phyloP scores from a whole-genome alignment of 53 echinoderm and acorn worm genomes.

The Paracentrotus lividus region DNA sequence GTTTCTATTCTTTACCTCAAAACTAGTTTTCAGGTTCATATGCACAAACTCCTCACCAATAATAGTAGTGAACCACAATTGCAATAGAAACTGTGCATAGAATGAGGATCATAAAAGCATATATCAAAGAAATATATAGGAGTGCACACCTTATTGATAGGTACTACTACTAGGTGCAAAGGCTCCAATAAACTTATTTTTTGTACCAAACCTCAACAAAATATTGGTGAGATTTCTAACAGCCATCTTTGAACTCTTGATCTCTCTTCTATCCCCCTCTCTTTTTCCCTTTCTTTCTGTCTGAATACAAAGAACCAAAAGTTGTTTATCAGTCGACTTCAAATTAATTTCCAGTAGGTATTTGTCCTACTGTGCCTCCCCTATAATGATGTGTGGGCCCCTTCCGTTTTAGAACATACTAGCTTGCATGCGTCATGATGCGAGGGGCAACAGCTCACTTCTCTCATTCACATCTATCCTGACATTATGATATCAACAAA shows the following conservation, averaged over 20 bases:
- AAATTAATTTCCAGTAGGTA: not conserved
- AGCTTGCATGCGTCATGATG: slow-evolving; percentile 13
- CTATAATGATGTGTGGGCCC: not conserved
- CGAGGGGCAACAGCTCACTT: not conserved
- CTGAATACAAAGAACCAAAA: not conserved
- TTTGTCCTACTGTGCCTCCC: not conserved
- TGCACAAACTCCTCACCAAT: too few relatives aligned
- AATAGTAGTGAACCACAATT: too few relatives aligned
- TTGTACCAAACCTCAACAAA: too few relatives aligned
- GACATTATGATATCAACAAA: not conserved
- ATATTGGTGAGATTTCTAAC: not conserved
- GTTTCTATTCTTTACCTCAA: too few relatives aligned
- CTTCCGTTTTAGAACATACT: slow-evolving; percentile 27
- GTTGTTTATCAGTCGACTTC: not conserved
- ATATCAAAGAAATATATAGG: too few relatives aligned
- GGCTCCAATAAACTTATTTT: too few relatives aligned
- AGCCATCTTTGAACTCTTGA: not conserved
- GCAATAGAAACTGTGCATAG: too few relatives aligned
- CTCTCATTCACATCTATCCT: not conserved
- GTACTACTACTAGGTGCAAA: too few relatives aligned
- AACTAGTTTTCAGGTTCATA: too few relatives aligned
- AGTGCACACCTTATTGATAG: too few relatives aligned
- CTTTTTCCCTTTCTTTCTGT: not conserved
- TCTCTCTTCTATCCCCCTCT: not conserved
- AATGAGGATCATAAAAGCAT: too few relatives aligned